These are phyloP conservation scores for Phrynocephalus forsythii DNA, from an alignment of 2,797 vertebrate genomes.

Conservation along the genomic window DNA sequence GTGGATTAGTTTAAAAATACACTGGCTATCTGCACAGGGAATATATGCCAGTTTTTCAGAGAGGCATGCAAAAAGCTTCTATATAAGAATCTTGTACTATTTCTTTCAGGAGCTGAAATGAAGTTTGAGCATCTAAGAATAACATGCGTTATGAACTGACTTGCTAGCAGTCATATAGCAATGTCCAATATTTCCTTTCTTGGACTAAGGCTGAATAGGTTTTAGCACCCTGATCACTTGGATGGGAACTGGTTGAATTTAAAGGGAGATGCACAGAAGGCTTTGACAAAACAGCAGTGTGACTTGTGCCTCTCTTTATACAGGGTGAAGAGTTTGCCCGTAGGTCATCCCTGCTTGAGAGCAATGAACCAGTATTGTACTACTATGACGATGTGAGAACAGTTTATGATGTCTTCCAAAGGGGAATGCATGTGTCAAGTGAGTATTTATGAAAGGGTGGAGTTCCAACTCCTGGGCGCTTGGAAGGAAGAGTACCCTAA, in stretches of 20 bases:
- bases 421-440: constrained; percentile 91
- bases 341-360: constrained; percentile 81
- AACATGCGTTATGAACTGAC: background rate
- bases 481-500: background rate
- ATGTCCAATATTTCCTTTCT: background rate
- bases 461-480: background rate
- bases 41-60: background rate
- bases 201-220: background rate
- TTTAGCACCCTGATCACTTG: background rate
- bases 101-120: no score
- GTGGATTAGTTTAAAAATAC: background rate
- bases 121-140: background rate
- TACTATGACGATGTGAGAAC: constrained; percentile 89
- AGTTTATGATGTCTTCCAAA: constrained; percentile 86
- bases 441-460: constrained; percentile 69
- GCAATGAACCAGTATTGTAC: constrained; percentile 73
- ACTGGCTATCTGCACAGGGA: no score
- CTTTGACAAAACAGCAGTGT: background rate
- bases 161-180: background rate
- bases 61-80: no score
- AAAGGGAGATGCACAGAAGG: background rate
- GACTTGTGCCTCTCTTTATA: constrained; percentile 19
- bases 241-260: background rate
- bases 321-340: constrained; percentile 85
- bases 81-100: no score